phyloP scores from a whole-genome alignment of 2,113 vertebrate genomes.

The Atractosteus spatula region DNA sequence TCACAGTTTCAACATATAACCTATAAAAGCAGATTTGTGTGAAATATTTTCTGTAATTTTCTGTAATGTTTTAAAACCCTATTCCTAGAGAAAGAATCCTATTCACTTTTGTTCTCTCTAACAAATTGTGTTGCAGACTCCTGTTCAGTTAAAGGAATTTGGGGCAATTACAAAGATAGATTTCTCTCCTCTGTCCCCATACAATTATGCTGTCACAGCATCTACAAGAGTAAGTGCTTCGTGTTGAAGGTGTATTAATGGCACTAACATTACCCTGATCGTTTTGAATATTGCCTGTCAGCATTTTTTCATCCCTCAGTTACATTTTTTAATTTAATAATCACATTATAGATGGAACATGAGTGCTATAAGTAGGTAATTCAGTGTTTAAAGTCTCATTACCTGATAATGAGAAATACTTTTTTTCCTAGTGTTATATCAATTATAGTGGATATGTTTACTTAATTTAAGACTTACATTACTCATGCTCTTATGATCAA shows the following conservation, averaged over 20 bases:
- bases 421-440: too few species aligned
- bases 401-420: too few species aligned
- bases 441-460: too few species aligned
- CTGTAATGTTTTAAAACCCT: constrained; percentile 28
- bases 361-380: too few species aligned
- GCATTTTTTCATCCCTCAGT: not conserved
- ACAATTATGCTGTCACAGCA: constrained; percentile 91
- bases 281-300: not conserved
- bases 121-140: constrained; percentile 62
- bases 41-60: constrained; percentile 31
- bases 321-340: too few species aligned
- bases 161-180: constrained; percentile 85
- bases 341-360: too few species aligned
- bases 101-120: constrained; percentile 15
- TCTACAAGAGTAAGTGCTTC: constrained; percentile 82
- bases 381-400: too few species aligned
- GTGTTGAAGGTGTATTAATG: not conserved
- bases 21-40: constrained; percentile 21
- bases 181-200: constrained; percentile 79
- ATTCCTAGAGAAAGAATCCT: not conserved
- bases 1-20: constrained; percentile 36
- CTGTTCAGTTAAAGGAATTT: constrained; percentile 95
- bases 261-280: not conserved
- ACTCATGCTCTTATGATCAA: too few species aligned
- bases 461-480: too few species aligned